Conservation (phyloP, 2,797 vertebrate species). For the Chaetodon trifasciatus region DNA sequence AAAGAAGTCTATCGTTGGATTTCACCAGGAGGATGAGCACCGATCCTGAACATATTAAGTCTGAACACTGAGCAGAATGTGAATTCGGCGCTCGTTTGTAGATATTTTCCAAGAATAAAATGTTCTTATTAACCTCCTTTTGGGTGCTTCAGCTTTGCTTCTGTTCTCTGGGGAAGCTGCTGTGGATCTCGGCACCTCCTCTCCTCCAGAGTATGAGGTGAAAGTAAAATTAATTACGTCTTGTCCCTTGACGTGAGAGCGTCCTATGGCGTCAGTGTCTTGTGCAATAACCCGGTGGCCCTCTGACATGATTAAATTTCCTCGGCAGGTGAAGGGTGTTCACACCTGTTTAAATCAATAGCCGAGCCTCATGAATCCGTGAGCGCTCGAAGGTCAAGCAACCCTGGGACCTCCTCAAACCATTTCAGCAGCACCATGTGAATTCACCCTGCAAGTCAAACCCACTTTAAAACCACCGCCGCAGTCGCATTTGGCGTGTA, state of each 20-base stretch:
- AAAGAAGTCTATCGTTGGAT: conserved; percentile 55
- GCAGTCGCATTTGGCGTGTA: not conserved
- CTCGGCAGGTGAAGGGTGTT: conserved; percentile 63
- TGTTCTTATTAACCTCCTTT: conserved; percentile 43
- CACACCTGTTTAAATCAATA: conserved; percentile 86
- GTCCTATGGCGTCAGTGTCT: conserved; percentile 69
- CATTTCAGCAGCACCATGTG: conserved; percentile 44
- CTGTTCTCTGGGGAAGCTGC: conserved; percentile 17
- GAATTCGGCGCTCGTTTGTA: not conserved
- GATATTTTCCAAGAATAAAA: conserved; percentile 46
- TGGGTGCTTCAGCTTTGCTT: not conserved
- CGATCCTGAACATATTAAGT: conserved; percentile 59
- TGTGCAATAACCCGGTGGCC: conserved; percentile 74
- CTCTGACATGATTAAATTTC: conserved; percentile 82
- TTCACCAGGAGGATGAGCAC: conserved; percentile 57
- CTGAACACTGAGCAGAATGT: conserved; percentile 44
- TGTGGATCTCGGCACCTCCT: not conserved
- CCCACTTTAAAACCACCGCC: not conserved
- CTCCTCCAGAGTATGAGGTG: conserved; percentile 21
- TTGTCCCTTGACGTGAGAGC: conserved; percentile 57
- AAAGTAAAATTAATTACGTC: conserved; percentile 66
- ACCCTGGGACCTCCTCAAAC: conserved; percentile 59
- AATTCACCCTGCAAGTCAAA: conserved; percentile 36
- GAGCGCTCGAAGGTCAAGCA: conserved; percentile 75
- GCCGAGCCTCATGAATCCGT: conserved; percentile 79